Conservation (phyloP, 2,113 vertebrate species). For the Bucco capensis region DNA sequence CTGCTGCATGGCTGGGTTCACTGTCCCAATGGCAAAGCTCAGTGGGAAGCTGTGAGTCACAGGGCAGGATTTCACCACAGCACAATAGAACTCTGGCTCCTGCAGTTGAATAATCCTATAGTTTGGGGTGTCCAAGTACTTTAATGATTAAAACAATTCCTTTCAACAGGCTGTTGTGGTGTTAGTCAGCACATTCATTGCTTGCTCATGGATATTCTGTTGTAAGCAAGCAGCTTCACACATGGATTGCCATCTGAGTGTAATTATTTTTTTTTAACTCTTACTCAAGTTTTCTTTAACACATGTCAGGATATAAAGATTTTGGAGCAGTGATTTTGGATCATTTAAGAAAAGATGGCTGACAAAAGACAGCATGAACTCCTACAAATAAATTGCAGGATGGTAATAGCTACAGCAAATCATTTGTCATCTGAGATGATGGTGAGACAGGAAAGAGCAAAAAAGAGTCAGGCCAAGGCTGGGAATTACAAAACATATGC, state of each 20-base stretch:
- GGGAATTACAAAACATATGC: conserved; percentile 22
- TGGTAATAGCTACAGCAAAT: conserved; percentile 22
- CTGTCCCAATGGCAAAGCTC: accelerated
- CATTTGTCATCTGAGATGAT: neutral
- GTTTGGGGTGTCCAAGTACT: neutral
- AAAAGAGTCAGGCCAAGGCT: neutral
- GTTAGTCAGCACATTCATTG: neutral
- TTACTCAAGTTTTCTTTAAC: neutral
- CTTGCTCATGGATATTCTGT: neutral
- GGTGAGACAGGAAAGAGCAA: conserved; percentile 39
- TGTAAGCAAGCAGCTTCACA: neutral
- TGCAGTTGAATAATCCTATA: neutral
- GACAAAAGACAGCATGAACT: neutral
- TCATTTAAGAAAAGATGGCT: neutral
- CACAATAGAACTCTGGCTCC: accelerated
- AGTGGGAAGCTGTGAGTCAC: accelerated
- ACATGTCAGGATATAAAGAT: neutral
- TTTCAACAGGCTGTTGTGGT: accelerated
- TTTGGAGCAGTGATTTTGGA: conserved; percentile 15
- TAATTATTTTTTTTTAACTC: neutral
- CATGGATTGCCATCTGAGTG: neutral
- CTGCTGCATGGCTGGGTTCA: accelerated
- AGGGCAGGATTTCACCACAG: neutral
- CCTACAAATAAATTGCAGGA: conserved; percentile 3
- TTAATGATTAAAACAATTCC: neutral